Base-by-base conservation (phyloP, 2,888 invertebrate species). In the Iselma pallidipennis region DNA sequence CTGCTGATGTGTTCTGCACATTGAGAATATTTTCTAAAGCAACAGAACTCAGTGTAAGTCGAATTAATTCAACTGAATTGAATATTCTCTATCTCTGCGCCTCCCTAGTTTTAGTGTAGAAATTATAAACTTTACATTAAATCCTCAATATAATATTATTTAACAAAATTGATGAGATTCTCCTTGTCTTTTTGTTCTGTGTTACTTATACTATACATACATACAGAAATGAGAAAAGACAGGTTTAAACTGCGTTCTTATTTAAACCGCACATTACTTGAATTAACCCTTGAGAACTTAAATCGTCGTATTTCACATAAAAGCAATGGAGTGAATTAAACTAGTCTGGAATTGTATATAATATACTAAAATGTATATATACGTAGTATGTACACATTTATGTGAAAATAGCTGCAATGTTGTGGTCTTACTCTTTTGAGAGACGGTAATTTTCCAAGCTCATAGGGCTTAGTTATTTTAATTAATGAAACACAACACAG, bases 381-480 rank as follows among this genome's bases (percentile, higher is more conserved):
- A 3, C n/a, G 4, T 31, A 26, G 4, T 14, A 49, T 28, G 42
- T n/a, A 37, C 6, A 16, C 16, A 37, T 50, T 28, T 12, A 16
- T 28, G 9, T 25, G 50, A 50, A 50, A 50, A 28, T 50, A 50
- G 50, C 50, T 50, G 9, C 50, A 25, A 50, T 29, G 25, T 49
- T 10, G 49, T 49, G 50, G 50, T 50, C n/a, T 29, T 29, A 50
- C 50, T 50, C 50, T 21, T 50, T 28, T 7, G 37, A 37, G 16
- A 37, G 29, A 50, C 28, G 50, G 28, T 50, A 50, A 50, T 50
- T 50, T 19, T 16, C 28, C 50, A 12, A 50, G 25, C 50, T 50
- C 50, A 26, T 25, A 6, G n/a, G 50, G 14, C 50, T 50, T 29
- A 50, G 50, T 50, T 50, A 50, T 50, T 50, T 50, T 50, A 50